A percentile compares a stretch with the other conserved stretches of the same genome.
Evolutionary conservation across 2,797 vertebrate genomes (phyloP).

Genomic region (Petrocephalus schoutedeni): DNA sequence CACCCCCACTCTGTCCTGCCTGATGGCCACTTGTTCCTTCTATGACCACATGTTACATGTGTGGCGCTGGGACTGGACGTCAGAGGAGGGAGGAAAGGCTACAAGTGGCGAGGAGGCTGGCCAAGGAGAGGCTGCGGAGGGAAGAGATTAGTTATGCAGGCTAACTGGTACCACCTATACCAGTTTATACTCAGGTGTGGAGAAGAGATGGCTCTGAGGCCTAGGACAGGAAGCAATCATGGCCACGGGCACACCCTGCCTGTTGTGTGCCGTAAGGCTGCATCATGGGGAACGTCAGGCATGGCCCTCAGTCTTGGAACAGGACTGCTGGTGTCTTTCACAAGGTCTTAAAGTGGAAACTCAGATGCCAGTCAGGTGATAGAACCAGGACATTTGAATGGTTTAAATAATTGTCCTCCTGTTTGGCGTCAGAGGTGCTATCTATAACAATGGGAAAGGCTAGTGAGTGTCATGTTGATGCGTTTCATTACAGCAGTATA

Average conservation of each 20-base stretch:
- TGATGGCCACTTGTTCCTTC: slow-evolving; percentile 89
- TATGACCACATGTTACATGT: slow-evolving; percentile 86
- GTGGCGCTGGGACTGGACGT: slow-evolving; percentile 81
- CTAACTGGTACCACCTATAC: not conserved
- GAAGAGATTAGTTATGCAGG: not conserved
- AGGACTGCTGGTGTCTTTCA: too few relatives aligned
- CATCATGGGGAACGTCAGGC: too few relatives aligned
- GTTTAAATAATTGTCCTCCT: not conserved
- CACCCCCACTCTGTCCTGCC: slow-evolving; percentile 45
- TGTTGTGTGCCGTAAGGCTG: not conserved
- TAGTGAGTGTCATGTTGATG: not conserved
- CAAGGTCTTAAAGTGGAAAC: not conserved
- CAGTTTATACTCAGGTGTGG: not conserved
- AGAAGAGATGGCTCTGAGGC: not conserved
- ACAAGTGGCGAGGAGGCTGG: slow-evolving; percentile 14
- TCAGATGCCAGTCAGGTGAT: not conserved
- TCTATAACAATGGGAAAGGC: not conserved
- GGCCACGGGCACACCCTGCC: not conserved
- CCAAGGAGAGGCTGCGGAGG: not conserved
- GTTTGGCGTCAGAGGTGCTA: not conserved
- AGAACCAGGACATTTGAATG: not conserved
- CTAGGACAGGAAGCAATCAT: not conserved
- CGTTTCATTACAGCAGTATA: not conserved
- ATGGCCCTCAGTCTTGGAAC: not conserved
- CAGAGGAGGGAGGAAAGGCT: slow-evolving; percentile 30